These are phyloP conservation scores for Lophotriccus pileatus DNA, from an alignment of 2,797 vertebrate species.

Conservation along the genomic window DNA sequence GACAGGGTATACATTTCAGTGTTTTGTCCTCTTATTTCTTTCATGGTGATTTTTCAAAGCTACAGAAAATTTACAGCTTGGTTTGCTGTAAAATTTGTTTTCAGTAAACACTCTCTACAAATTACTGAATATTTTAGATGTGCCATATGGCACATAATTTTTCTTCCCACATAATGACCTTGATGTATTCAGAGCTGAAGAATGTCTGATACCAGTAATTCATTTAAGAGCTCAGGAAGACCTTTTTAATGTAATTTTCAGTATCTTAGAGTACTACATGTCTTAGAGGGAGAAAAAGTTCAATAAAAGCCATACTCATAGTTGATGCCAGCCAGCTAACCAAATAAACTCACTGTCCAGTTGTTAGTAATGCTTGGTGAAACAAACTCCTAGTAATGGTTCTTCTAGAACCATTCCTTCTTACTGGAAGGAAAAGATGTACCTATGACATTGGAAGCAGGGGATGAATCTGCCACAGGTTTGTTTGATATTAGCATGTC, in stretches of 20 bases:
- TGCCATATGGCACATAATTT: constrained; percentile 34
- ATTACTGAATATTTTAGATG: constrained; percentile 14
- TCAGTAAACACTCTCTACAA: constrained; percentile 9
- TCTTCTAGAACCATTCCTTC: background rate
- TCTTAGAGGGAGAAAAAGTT: background rate
- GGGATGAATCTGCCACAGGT: background rate
- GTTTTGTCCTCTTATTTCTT: background rate
- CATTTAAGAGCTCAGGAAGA: background rate
- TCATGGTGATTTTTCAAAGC: constrained; percentile 13
- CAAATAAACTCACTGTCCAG: background rate
- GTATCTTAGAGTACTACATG: background rate
- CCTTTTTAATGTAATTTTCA: background rate
- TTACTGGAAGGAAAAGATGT: background rate
- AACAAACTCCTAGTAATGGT: background rate
- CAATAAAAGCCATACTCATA: background rate
- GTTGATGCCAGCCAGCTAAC: background rate
- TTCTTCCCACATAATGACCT: background rate
- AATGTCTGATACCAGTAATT: constrained; percentile 7
- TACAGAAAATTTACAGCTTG: background rate
- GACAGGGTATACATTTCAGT: background rate
- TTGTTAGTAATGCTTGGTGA: background rate
- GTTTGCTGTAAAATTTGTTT: constrained; percentile 20
- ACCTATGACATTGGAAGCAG: background rate
- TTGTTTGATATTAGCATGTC: background rate
- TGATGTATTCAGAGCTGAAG: background rate